These are phyloP conservation scores for Triops cancriformis DNA, from an alignment of 1,140 invertebrate genomes.

Conservation along the genomic window DNA sequence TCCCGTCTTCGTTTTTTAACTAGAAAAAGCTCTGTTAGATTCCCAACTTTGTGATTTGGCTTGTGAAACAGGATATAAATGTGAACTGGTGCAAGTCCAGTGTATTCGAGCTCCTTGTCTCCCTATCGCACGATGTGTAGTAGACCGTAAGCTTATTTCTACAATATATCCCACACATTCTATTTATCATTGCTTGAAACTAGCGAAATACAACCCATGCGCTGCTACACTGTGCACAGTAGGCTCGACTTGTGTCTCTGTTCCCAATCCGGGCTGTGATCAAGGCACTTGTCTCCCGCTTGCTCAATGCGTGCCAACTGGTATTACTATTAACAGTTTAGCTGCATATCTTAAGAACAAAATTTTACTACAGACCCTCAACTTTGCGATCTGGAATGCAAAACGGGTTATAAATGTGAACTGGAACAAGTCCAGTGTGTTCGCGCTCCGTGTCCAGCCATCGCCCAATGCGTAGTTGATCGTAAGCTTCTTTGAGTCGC, in stretches of 20 bases:
- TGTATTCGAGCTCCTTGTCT: neutral
- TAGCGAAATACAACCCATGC: too few species aligned
- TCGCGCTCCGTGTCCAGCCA: neutral
- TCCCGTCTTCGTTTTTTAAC: neutral
- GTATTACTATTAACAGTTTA: too few species aligned
- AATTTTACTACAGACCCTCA: neutral
- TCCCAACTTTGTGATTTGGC: neutral
- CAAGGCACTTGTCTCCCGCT: too few species aligned
- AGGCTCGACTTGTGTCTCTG: too few species aligned
- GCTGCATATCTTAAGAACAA: neutral
- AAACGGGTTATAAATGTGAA: neutral
- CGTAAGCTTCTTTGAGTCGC: neutral
- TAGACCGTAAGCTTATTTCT: neutral
- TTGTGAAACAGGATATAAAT: neutral
- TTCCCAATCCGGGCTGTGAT: too few species aligned
- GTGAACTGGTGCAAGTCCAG: neutral
- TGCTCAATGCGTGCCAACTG: too few species aligned
- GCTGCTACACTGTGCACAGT: too few species aligned
- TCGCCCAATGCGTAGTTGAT: neutral
- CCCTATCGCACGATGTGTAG: neutral
- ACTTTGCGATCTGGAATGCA: neutral
- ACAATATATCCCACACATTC: neutral
- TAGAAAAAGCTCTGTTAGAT: neutral
- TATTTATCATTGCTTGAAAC: too few species aligned
- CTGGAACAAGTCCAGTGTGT: neutral